Evolutionary conservation across 2,888 invertebrate species (phyloP), one percentile per base, ranked within the genome.

Genomic region (Blera fallax): DNA sequence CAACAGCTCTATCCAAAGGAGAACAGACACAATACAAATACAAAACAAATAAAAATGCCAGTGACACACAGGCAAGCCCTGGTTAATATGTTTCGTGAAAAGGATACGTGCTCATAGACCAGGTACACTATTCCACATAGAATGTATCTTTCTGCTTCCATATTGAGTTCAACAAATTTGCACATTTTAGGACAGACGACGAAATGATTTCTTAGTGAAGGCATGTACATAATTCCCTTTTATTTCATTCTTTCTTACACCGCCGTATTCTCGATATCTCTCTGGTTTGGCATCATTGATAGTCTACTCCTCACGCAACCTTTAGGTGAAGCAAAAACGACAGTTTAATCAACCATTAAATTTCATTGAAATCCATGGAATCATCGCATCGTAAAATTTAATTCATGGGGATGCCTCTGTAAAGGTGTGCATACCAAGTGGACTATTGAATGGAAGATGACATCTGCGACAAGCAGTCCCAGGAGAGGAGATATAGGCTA

Each of bases 81-180:
- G 48, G 48, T 32, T 64, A 24, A 67, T 37, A 52, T 24, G 34
- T 37, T 45, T 45, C 27, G 29, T 29, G 16, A 29, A 29, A 45
- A 64, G 48, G 48, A 64, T 64, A 64, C 64, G 64, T 64, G 64
- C 48, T 32, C 32, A 58, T 37, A 58, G 58, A 58, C 37, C n/a
- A 37, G 11, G 37, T 14, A 16, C 16, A 10, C 60, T 62, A 27
- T 27, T 64, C 29, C 32, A 18, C 7, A 21, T 32, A 32, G 8
- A n/a, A 48, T n/a, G 45, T 48, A 32, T 48, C 32, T 64, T 29
- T 32, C 48, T 48, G 64, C 7, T 32, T 18, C 45, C 18, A 48
- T 48, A 64, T 48, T 50, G 14, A 67, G 52, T 50, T 52, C 27
- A 34, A 65, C 18, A 48, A 48, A 34, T 45, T 29, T 45, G 24